Evolutionary conservation across 2,888 invertebrate genomes (phyloP), one percentile per base, ranked within the genome.

Genomic region (Thecocarcelia acutangulata): DNA sequence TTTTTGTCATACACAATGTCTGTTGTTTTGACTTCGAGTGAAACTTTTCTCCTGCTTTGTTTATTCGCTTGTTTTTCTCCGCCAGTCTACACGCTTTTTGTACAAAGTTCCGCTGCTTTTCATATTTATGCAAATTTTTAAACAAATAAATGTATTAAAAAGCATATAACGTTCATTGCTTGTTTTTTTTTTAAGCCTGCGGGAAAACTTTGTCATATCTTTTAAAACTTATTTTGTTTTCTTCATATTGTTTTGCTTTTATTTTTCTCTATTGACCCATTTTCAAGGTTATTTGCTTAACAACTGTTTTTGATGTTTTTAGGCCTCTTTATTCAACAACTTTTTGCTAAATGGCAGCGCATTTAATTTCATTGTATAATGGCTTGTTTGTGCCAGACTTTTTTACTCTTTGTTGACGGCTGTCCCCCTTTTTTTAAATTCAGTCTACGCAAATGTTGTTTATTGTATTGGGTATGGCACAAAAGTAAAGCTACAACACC

Each of bases 261-360:
- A 50, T 61, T 44, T 76, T 33, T 50, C 68, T 46, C 64, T 44
- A 52, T 68, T 82, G 81, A 77, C 73, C 77, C 69, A 64, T 77
- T 77, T 77, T 82, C 81, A 82, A 77, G 81, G 81, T 77, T 81
- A 69, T 81, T 77, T 81, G 63, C 48, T 81, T 73, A 77, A 44
- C 77, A 63, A 74, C 52, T 77, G 68, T 69, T 73, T 75, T 56
- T 63, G 68, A 61, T 73, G 63, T 48, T 63, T 76, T 73, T 17
- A 63, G 69, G 63, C 48, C 13, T 56, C 54, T 70, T 77, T 64
- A 24, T 56, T 44, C 52, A 21, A 42, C 24, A 33, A 24, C 6
- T 24, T 13, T 12, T 24, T 44, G 19, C 13, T 19, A 33, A 33
- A 33, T 33, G 33, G 33, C 3, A 63, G 46, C 46, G 46, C 4